Percentiles rank a stretch among this genome's conserved stretches.
These are phyloP conservation scores for Psammodynastes pulverulentus DNA, from an alignment of 2,113 vertebrate species.

Conservation along the genomic window DNA sequence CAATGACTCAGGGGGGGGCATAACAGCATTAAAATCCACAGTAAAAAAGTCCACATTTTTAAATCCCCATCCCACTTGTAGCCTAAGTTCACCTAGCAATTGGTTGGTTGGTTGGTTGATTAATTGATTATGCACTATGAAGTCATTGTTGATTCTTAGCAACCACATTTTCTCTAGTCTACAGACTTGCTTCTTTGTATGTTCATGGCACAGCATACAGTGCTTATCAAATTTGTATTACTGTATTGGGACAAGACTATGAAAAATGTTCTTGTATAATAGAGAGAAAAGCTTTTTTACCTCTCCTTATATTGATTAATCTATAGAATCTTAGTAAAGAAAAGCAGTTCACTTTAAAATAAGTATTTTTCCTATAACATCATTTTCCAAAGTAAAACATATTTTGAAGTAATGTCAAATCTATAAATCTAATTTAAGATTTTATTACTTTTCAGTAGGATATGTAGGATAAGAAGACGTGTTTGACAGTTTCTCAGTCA, in stretches of 20 bases:
- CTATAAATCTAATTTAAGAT: background rate
- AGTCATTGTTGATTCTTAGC: background rate
- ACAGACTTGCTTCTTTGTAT: background rate
- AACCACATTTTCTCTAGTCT: background rate
- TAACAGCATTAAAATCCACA: background rate
- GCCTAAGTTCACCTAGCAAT: background rate
- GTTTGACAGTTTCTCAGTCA: constrained; percentile 20
- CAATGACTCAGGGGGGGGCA: background rate
- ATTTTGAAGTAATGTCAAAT: constrained; percentile 17
- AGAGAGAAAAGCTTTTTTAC: background rate
- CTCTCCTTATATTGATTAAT: constrained; percentile 1
- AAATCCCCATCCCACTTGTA: background rate
- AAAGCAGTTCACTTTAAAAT: constrained; percentile 13
- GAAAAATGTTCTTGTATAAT: background rate
- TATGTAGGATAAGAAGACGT: background rate
- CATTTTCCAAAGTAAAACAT: constrained; percentile 5
- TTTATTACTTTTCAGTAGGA: constrained; percentile 21
- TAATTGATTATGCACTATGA: background rate
- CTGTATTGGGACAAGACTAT: background rate
- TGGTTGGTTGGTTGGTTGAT: background rate
- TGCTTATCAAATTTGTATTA: background rate
- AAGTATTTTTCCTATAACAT: background rate
- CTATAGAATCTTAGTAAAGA: background rate
- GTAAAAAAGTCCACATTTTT: background rate
- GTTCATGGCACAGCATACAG: background rate